Evolutionary conservation across 1,140 invertebrate species (phyloP).

Genomic region (Reticulitermes speratus): DNA sequence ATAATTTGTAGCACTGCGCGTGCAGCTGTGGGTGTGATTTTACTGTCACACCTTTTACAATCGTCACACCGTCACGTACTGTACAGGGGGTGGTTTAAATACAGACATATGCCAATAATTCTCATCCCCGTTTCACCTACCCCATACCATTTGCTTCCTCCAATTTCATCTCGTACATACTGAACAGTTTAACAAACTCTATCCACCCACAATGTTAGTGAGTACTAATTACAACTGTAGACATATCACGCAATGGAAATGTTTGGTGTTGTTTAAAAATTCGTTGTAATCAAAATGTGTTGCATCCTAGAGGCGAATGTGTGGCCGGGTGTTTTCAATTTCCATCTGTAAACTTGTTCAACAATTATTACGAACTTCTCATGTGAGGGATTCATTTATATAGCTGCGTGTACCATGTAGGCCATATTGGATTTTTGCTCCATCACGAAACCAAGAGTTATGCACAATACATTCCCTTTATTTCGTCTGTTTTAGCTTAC

Average conservation of each 20-base stretch:
- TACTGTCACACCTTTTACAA: slow-evolving; percentile 23
- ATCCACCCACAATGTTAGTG: background rate
- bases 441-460: no score
- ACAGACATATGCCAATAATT: background rate
- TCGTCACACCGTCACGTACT: background rate
- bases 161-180: no score
- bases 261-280: slow-evolving; percentile 7
- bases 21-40: slow-evolving; percentile 23
- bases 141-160: no score
- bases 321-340: slow-evolving; percentile 3
- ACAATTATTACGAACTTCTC: slow-evolving; percentile 9
- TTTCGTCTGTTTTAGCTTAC: no score
- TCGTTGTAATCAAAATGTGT: slow-evolving; percentile 13
- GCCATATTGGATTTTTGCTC: no score
- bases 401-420: background rate
- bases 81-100: background rate
- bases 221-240: slow-evolving; percentile 3
- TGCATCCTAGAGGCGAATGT: background rate
- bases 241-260: slow-evolving; percentile 16
- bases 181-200: slow-evolving; percentile 3
- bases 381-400: background rate
- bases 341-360: slow-evolving; percentile 27
- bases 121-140: background rate
- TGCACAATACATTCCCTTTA: no score
- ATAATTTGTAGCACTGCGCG: slow-evolving; percentile 8